Percentiles rank a stretch among this genome's conserved stretches.
Evolutionary conservation across 2,113 vertebrate species (phyloP).

Genomic region (Gobio gobio): DNA sequence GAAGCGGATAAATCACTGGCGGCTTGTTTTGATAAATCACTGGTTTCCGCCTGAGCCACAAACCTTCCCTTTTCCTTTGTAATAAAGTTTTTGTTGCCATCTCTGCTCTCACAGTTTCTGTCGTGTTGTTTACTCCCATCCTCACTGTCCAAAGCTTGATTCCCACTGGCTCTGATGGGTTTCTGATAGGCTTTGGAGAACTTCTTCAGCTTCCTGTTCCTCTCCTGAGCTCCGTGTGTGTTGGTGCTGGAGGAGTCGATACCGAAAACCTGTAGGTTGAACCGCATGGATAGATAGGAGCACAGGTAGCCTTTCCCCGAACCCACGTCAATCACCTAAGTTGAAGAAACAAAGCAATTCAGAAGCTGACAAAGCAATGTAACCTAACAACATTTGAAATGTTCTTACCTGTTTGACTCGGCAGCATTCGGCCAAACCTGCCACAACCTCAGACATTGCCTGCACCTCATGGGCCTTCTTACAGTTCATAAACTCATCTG

Average conservation of each 20-base stretch:
- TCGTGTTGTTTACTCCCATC: slow-evolving; percentile 16
- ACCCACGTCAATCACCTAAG: slow-evolving; percentile 92
- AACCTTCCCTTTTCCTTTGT: neutral
- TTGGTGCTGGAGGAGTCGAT: slow-evolving; percentile 92
- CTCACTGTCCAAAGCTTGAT: neutral
- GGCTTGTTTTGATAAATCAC: neutral
- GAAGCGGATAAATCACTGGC: neutral
- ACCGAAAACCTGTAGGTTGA: slow-evolving; percentile 90
- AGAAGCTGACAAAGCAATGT: neutral
- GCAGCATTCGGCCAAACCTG: slow-evolving; percentile 77
- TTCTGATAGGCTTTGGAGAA: slow-evolving; percentile 85
- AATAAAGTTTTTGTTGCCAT: neutral
- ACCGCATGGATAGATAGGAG: slow-evolving; percentile 91
- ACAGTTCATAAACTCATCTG: slow-evolving; percentile 91
- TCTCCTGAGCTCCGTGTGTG: slow-evolving; percentile 90
- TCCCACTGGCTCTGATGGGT: slow-evolving; percentile 17
- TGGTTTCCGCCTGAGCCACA: neutral
- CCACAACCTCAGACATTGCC: slow-evolving; percentile 88
- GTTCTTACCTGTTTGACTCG: slow-evolving; percentile 83
- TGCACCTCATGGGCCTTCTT: slow-evolving; percentile 98
- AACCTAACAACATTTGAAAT: neutral
- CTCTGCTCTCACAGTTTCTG: neutral
- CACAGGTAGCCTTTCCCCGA: slow-evolving; percentile 98
- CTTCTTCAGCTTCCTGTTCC: slow-evolving; percentile 94
- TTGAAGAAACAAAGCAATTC: slow-evolving; percentile 30